phyloP scores from a whole-genome alignment of 2,113 vertebrate genomes.

The Antechinus flavipes region DNA sequence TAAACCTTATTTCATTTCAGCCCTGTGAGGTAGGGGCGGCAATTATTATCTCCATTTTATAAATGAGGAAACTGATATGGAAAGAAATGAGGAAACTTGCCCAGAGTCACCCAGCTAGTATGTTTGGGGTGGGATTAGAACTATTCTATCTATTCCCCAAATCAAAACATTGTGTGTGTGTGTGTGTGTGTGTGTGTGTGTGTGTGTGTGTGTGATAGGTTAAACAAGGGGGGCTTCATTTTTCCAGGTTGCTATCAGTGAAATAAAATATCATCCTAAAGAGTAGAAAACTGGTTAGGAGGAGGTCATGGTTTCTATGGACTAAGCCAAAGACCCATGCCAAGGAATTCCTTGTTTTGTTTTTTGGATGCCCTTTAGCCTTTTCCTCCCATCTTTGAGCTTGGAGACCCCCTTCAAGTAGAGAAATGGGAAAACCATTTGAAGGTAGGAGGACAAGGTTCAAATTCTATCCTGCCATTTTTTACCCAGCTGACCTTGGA shows the following conservation, averaged over 20 bases:
- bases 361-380: background rate
- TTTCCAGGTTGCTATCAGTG: background rate
- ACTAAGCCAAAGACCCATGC: background rate
- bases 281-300: background rate
- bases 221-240: too few species aligned
- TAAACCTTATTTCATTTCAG: background rate
- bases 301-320: background rate
- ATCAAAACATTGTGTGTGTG: background rate
- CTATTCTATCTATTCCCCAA: background rate
- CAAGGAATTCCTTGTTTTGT: background rate
- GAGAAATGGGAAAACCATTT: background rate
- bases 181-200: too few species aligned
- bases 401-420: background rate
- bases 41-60: background rate
- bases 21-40: background rate
- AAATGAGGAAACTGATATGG: background rate
- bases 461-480: background rate
- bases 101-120: background rate
- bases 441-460: background rate
- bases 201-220: too few species aligned
- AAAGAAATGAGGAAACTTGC: background rate
- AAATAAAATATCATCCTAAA: background rate
- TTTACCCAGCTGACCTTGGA: background rate
- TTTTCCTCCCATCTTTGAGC: background rate
- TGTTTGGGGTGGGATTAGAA: background rate